phyloP scores from a whole-genome alignment of 1,140 invertebrate genomes.

The Bombus confusus region DNA sequence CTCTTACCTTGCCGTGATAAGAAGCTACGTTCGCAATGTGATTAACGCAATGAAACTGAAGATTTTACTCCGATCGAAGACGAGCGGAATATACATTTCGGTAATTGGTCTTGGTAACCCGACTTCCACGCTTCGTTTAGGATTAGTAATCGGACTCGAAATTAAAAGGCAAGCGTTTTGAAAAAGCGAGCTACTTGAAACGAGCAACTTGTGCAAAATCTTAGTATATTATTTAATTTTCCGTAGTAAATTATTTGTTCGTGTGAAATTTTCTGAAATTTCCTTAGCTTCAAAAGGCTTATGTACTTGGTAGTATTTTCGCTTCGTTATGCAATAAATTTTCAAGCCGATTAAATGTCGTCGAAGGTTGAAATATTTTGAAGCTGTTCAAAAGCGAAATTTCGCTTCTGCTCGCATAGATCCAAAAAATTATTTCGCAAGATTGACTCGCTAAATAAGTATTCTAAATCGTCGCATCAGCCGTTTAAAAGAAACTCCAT shows the following conservation, averaged over 20 bases:
- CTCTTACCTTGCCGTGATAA: background rate
- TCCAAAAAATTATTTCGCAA: background rate
- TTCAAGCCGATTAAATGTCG: too few species aligned
- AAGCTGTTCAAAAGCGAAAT: background rate
- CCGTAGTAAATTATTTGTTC: too few species aligned
- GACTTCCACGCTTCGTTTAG: too few species aligned
- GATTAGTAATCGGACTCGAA: too few species aligned
- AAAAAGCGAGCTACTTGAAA: background rate
- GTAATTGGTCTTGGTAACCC: background rate
- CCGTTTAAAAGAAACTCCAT: too few species aligned
- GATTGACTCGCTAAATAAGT: rapidly evolving
- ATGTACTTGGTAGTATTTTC: too few species aligned
- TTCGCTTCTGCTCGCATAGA: background rate
- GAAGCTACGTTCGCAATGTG: background rate
- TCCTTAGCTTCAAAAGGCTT: too few species aligned
- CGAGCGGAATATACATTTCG: background rate
- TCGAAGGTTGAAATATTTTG: too few species aligned
- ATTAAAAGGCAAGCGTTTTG: too few species aligned
- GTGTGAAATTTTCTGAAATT: too few species aligned
- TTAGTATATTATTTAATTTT: background rate
- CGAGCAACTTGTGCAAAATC: background rate
- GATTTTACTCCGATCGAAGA: background rate
- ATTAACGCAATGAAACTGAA: background rate
- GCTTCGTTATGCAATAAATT: too few species aligned
- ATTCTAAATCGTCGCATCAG: background rate